Percentiles rank a stretch among this genome's conserved stretches.
phyloP scores from a whole-genome alignment of 2,888 invertebrate genomes.

The Agrypnus murinus region DNA sequence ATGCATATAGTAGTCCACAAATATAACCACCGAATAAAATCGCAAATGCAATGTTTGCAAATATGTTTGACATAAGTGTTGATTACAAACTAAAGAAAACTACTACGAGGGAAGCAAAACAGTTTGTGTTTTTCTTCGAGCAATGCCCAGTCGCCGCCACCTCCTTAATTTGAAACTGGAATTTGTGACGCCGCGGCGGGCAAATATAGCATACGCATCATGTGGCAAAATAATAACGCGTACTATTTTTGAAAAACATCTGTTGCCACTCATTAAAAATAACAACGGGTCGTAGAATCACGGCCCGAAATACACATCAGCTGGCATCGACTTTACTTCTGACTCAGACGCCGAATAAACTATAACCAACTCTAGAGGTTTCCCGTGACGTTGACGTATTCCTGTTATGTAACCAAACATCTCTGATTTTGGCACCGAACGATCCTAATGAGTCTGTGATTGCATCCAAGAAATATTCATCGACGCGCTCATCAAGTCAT shows the following conservation, averaged over 20 bases:
- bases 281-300: slow-evolving; percentile 64
- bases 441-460: slow-evolving; percentile 31
- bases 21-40: too few relatives aligned
- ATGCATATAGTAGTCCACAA: too few relatives aligned
- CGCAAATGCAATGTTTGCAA: too few relatives aligned
- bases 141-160: slow-evolving; percentile 28
- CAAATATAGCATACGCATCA: slow-evolving; percentile 54
- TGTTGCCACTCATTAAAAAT: slow-evolving; percentile 67
- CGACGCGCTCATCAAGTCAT: not conserved
- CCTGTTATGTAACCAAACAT: slow-evolving; percentile 47
- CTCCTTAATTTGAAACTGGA: slow-evolving; percentile 34
- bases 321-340: slow-evolving; percentile 62
- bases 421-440: slow-evolving; percentile 45
- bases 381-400: slow-evolving; percentile 53
- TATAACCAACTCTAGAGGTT: slow-evolving; percentile 55
- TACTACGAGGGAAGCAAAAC: slow-evolving; percentile 6
- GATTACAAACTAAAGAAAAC: not conserved
- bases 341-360: slow-evolving; percentile 64
- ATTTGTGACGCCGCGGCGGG: slow-evolving; percentile 41
- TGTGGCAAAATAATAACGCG: slow-evolving; percentile 58
- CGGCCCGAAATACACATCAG: slow-evolving; percentile 65
- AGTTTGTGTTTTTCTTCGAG: slow-evolving; percentile 16
- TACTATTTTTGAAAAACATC: slow-evolving; percentile 65
- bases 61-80: too few relatives aligned
- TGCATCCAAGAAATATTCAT: slow-evolving; percentile 35